A percentile compares a stretch with the other conserved stretches of the same genome.
Evolutionary conservation across 2,113 vertebrate genomes (phyloP).

Genomic region (Ardeotis arabs): DNA sequence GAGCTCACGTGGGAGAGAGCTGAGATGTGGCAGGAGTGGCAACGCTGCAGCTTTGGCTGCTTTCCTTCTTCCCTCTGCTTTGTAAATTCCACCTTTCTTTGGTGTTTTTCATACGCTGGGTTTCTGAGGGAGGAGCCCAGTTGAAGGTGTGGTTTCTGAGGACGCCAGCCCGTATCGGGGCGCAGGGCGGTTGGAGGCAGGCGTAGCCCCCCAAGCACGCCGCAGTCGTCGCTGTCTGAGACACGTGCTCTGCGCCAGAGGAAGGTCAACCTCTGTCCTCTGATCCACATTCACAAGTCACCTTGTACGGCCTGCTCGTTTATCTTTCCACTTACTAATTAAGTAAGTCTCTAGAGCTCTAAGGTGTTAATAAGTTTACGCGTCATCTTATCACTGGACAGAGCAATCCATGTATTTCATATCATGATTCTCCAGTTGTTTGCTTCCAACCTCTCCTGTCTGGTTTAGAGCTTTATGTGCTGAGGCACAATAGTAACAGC

Average conservation of each 20-base stretch:
- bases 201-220: background rate
- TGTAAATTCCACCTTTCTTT: accelerated
- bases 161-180: background rate
- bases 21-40: background rate
- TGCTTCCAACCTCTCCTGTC: background rate
- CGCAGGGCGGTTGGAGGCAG: background rate
- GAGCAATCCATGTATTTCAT: background rate
- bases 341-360: background rate
- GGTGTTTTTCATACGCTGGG: accelerated
- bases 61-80: background rate
- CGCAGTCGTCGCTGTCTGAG: background rate
- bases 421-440: background rate
- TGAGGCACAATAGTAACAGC: background rate
- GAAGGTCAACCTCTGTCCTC: background rate
- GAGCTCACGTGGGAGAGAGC: accelerated
- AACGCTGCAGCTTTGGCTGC: accelerated
- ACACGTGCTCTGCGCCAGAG: accelerated
- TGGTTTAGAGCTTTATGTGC: background rate
- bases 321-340: background rate
- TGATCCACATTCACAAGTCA: background rate
- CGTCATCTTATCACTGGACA: background rate
- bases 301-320: background rate
- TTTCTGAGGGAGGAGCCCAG: accelerated
- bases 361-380: slow-evolving; percentile 9
- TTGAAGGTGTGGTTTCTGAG: background rate